Base-by-base conservation (phyloP, 2,888 invertebrate genomes). In the Elegia similella region DNA sequence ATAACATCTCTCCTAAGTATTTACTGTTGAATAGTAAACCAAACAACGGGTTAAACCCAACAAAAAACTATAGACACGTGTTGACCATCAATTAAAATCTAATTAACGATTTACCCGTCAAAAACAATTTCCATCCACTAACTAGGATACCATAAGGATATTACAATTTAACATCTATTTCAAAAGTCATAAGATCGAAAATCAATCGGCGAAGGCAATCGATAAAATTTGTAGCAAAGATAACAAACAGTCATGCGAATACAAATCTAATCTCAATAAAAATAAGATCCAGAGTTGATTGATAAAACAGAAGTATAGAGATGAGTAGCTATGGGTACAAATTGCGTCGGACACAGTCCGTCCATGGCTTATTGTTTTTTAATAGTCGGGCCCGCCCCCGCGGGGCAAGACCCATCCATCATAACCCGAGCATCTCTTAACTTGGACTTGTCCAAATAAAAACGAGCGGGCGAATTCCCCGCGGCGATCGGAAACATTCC, bases 281-380 rank as follows among this genome's bases (percentile, higher is more conserved):
- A 6, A 42, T 62, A 62, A 59, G 57, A 38, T 38, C 12, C 1
- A 38, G 12, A 38, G 12, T 38, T 38, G 38, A 38, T 6, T 44
- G 15, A n/a, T 55, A 29, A n/a, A 16, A 12, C 17, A 52, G 50
- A 50, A 57, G 61, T 84, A 88, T 87, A 76, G 80, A 89, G 88
- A 83, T 75, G 77, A 82, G 79, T 75, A 73, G 66, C 63, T 69
- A 65, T 54, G 72, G 67, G 72, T 80, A 85, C 86, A 88, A 88
- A 89, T 89, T 86, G 86, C 76, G 73, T 71, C 75, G 77, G 89
- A 90, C 89, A 84, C 76, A 75, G 78, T 75, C 77, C 78, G 80
- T 70, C 75, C 75, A 77, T 76, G 73, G 73, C 78, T 90, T 90
- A 91, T 90, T 88, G 90, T 91, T 88, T 89, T 90, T 86, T 90